Evolutionary conservation across 2,113 vertebrate species (phyloP).

Genomic region (Pithys albifrons): DNA sequence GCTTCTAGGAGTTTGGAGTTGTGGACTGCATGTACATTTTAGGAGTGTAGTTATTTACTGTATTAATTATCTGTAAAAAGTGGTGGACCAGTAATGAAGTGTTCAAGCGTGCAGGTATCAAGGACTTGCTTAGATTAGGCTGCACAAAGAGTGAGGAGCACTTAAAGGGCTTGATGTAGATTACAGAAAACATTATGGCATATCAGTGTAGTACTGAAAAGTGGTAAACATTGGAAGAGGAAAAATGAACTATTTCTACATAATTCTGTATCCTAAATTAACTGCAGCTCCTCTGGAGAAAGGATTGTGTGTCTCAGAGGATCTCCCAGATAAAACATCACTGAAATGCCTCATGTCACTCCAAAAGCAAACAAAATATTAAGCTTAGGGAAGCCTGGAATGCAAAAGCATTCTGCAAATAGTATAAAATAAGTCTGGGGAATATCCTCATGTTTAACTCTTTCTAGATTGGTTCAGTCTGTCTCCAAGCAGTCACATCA

Average conservation of each 20-base stretch:
- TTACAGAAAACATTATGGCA: not conserved
- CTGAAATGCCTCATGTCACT: constrained; percentile 31
- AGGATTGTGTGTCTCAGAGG: constrained; percentile 29
- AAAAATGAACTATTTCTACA: not conserved
- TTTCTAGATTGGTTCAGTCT: not conserved
- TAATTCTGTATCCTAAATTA: constrained; percentile 37
- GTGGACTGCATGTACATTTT: not conserved
- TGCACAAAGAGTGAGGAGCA: not conserved
- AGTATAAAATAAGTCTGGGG: constrained; percentile 32
- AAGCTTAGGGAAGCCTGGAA: constrained; percentile 36
- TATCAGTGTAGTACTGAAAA: not conserved
- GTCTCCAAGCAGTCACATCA: not conserved
- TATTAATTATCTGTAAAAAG: not conserved
- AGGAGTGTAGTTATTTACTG: not conserved
- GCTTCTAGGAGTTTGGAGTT: not conserved
- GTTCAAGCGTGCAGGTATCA: not conserved
- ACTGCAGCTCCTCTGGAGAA: constrained; percentile 41
- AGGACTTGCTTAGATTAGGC: not conserved
- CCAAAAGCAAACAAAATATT: constrained; percentile 63
- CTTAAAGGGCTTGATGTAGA: not conserved
- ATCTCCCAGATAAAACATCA: constrained; percentile 59
- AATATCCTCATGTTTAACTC: not conserved
- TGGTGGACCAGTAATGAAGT: not conserved
- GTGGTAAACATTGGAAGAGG: not conserved
- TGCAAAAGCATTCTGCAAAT: not conserved